Evolutionary conservation across 2,888 invertebrate genomes (phyloP), one percentile per base, ranked within the genome.

Genomic region (Xestia c-nigrum): DNA sequence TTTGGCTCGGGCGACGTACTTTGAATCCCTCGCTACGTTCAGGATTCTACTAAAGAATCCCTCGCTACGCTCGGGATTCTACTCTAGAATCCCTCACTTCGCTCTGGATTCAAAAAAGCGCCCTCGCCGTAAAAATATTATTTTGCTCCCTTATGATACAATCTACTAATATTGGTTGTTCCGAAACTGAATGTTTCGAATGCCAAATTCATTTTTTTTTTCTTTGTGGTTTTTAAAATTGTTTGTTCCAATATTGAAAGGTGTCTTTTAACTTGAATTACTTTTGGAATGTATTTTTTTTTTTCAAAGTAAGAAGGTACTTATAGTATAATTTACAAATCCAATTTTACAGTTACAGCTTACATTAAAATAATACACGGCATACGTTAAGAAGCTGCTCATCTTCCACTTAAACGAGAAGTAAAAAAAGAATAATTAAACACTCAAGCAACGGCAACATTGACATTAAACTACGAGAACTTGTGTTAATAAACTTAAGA

Each of bases 351-450:
- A 31, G 16, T 46, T 6, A 46, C 7, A 14, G 61, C 19, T 40
- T 19, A 63, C 24, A 43, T 70, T 43, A 43, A 61, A 63, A 31
- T 46, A 70, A 61, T 31, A n/a, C 3, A 3, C 24, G 16, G 46
- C 10, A 6, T 16, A 61, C 50, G 16, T 21, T 10, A 63, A 6
- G 21, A 43, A n/a, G 12, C n/a, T 12, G 2, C 72, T 61, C 52
- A 40, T 68, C 16, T 7, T n/a, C 9, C 21, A 2, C 21, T 57
- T 19, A n/a, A 73, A 55, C 7, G 10, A 52, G 5, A 67, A 38
- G 6, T 7, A 16, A 50, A 46, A 46, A 71, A 79, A 72, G 21
- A 72, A 66, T 79, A 71, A 66, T 19, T 57, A 31, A 64, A 67
- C 19, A 38, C 40, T 57, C 9, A 38, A 59, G 50, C 9, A 38